Percentiles rank a stretch among this genome's conserved stretches.
These are phyloP conservation scores for Drosophila histrio DNA, from an alignment of 2,888 invertebrate species.

Conservation along the genomic window DNA sequence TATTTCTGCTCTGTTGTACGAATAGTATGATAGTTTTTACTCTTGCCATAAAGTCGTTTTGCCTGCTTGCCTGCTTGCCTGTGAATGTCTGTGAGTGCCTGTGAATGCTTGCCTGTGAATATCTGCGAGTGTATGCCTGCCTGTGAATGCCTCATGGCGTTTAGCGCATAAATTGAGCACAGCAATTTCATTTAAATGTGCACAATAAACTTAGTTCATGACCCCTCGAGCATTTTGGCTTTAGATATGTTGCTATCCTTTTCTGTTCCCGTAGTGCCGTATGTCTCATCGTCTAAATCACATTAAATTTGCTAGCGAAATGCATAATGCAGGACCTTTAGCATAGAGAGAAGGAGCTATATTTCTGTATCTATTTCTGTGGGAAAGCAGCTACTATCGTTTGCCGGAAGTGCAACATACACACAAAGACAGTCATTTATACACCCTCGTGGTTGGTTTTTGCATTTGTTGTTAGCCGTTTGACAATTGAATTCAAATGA, in stretches of 20 bases:
- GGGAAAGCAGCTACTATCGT: slow-evolving; percentile 18
- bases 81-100: slow-evolving; percentile 8
- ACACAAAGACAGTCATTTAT: slow-evolving; percentile 12
- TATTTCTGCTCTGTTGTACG: slow-evolving; percentile 23
- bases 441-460: slow-evolving; percentile 9
- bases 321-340: slow-evolving; percentile 63
- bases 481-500: slow-evolving; percentile 77
- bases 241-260: slow-evolving; percentile 12
- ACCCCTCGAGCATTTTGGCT: slow-evolving; percentile 60
- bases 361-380: slow-evolving; percentile 1
- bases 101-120: background rate
- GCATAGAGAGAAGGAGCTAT: slow-evolving; percentile 14
- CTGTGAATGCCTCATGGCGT: slow-evolving; percentile 63
- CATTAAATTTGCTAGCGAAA: slow-evolving; percentile 69
- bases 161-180: slow-evolving; percentile 78
- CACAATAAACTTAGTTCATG: slow-evolving; percentile 79
- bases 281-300: slow-evolving; percentile 62
- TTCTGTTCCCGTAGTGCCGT: slow-evolving; percentile 9
- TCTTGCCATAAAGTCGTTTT: slow-evolving; percentile 20
- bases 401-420: slow-evolving; percentile 58
- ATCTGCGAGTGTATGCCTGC: slow-evolving; percentile 5
- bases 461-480: slow-evolving; percentile 42
- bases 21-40: slow-evolving; percentile 16
- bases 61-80: slow-evolving; percentile 7
- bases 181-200: slow-evolving; percentile 80